Conservation (phyloP, 2,113 vertebrate species). For the Chlorodrepanis virens region DNA sequence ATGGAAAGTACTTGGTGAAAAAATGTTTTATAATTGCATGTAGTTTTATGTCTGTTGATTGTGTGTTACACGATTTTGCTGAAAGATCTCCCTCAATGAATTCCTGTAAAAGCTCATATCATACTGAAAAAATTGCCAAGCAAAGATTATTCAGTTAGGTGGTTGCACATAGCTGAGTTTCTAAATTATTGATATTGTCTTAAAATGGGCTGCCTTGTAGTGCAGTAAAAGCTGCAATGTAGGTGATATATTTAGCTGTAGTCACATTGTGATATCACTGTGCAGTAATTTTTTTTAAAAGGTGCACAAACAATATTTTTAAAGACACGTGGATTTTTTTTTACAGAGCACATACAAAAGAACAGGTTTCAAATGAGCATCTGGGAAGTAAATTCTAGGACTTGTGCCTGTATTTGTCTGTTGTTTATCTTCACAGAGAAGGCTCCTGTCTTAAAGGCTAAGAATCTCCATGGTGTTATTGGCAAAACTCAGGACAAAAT, state of each 20-base stretch:
- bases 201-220: background rate
- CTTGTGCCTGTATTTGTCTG: background rate
- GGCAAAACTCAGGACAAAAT: background rate
- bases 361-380: background rate
- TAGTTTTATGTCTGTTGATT: background rate
- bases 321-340: background rate
- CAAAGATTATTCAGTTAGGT: conserved; percentile 20
- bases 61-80: background rate
- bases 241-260: conserved; percentile 14
- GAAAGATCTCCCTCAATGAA: background rate
- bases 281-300: background rate
- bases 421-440: background rate
- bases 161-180: background rate
- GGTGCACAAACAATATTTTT: background rate
- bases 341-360: background rate
- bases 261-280: background rate
- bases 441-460: background rate
- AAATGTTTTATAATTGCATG: background rate
- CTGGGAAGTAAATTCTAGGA: background rate
- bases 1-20: background rate
- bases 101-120: background rate
- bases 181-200: conserved; percentile 41
- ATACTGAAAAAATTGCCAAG: background rate
- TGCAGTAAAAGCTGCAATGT: background rate
- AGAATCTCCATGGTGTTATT: background rate